Evolutionary conservation across 2,113 vertebrate species (phyloP).

Genomic region (Dicerorhinus sumatrensis): DNA sequence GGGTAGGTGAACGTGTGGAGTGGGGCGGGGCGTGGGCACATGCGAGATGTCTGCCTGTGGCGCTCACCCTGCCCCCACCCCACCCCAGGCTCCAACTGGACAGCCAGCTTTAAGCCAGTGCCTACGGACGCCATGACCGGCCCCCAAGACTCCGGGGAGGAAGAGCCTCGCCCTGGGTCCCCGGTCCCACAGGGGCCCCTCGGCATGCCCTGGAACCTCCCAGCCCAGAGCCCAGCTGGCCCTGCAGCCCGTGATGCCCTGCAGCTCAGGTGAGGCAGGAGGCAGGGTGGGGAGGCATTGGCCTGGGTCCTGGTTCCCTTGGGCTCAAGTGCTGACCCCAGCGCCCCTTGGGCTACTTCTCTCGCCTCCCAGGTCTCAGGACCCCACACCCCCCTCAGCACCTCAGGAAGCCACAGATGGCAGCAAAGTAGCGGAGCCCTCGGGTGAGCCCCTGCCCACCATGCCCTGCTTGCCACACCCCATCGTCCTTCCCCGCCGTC

Average conservation of each 20-base stretch:
- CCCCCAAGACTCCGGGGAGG: background rate
- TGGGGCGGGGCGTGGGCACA: fast-evolving
- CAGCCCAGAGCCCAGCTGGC: background rate
- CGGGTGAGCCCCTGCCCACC: background rate
- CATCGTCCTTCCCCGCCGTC: fast-evolving
- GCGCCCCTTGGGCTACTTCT: background rate
- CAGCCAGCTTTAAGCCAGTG: slow-evolving; percentile 69
- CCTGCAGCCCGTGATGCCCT: background rate
- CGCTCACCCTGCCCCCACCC: background rate
- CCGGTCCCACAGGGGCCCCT: background rate
- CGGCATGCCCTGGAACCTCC: background rate
- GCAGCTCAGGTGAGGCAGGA: slow-evolving; percentile 65
- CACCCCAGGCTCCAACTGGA: slow-evolving; percentile 70
- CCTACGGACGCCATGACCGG: background rate
- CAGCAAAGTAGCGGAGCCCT: background rate
- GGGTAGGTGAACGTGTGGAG: background rate
- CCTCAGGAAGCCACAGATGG: slow-evolving; percentile 71
- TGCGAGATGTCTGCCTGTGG: fast-evolving
- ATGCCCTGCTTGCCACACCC: background rate
- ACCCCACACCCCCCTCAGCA: background rate
- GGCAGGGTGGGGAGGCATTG: fast-evolving
- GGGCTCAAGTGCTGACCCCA: background rate
- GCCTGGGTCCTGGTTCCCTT: fast-evolving
- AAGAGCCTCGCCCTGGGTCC: background rate
- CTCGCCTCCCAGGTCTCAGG: slow-evolving; percentile 59